Conservation (phyloP, 2,113 vertebrate species). For the Saccopteryx bilineata region DNA sequence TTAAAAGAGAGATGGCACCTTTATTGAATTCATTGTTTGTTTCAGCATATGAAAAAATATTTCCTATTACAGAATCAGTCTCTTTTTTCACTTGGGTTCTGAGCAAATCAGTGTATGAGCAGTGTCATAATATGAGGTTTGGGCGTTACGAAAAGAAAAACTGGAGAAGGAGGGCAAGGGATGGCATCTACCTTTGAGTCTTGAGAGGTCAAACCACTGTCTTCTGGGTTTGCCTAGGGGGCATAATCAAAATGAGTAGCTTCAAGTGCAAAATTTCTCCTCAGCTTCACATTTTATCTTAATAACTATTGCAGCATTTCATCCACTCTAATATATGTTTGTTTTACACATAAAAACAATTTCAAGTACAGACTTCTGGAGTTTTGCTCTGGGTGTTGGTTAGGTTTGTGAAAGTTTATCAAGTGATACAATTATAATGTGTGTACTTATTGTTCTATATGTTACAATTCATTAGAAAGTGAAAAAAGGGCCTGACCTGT, state of each 20-base stretch:
- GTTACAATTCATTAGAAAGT: conserved; percentile 28
- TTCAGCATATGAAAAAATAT: neutral
- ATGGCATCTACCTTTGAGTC: neutral
- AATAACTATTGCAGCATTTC: neutral
- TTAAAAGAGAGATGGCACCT: conserved; percentile 15
- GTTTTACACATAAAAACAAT: neutral
- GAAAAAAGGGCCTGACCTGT: no score
- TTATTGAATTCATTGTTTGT: neutral
- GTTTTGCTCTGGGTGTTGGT: neutral
- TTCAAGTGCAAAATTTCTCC: neutral
- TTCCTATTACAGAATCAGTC: neutral
- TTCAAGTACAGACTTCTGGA: neutral
- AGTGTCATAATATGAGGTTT: neutral
- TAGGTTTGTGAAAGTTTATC: conserved; percentile 14
- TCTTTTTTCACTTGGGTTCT: neutral
- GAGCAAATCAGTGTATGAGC: neutral
- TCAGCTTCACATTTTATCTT: neutral
- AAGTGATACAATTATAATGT: neutral
- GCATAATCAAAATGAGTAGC: neutral
- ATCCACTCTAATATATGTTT: neutral
- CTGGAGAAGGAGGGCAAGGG: no score
- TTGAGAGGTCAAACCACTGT: neutral
- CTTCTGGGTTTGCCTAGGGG: neutral
- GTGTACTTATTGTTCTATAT: neutral
- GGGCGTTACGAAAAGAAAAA: no score